Conservation (phyloP, 1,140 invertebrate genomes). For the Coelopa frigida region DNA sequence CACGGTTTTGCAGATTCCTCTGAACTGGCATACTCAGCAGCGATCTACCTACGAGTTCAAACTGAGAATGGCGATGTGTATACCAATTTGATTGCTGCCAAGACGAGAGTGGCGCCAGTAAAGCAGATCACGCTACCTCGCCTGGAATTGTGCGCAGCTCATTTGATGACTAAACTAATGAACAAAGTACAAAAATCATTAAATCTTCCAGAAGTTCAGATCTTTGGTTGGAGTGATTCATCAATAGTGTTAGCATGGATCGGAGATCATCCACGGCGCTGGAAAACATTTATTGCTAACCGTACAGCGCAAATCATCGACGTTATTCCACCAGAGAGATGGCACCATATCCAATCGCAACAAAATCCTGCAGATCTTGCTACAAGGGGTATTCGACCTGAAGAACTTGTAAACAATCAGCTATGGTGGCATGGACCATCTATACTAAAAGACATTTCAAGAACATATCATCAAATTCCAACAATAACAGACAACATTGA, state of each 20-base stretch:
- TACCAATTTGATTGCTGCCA: slow-evolving; percentile 11
- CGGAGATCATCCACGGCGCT: slow-evolving; percentile 4
- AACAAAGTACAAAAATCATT: slow-evolving; percentile 2
- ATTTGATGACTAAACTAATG: slow-evolving; percentile 12
- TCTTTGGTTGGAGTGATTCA: slow-evolving; percentile 12
- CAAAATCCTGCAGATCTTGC: slow-evolving; percentile 25
- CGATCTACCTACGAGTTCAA: slow-evolving; percentile 30
- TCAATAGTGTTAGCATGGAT: slow-evolving; percentile 15
- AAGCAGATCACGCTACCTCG: slow-evolving; percentile 14
- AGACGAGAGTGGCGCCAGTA: slow-evolving; percentile 14
- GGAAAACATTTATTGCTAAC: slow-evolving; percentile 32
- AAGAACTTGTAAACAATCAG: not conserved
- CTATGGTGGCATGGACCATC: slow-evolving; percentile 12
- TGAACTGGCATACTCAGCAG: slow-evolving; percentile 28
- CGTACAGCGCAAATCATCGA: slow-evolving; percentile 23
- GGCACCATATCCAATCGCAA: slow-evolving; percentile 22
- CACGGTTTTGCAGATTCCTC: slow-evolving; percentile 40
- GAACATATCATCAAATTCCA: not conserved
- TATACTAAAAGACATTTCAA: not conserved
- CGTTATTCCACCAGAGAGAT: slow-evolving; percentile 15
- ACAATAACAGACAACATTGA: not conserved
- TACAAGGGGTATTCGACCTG: slow-evolving; percentile 15
- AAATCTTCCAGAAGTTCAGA: not conserved
- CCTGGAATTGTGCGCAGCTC: slow-evolving; percentile 17
- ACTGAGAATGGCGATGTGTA: not conserved